Evolutionary conservation across 2,113 vertebrate genomes (phyloP).

Genomic region (Callorhinus ursinus): DNA sequence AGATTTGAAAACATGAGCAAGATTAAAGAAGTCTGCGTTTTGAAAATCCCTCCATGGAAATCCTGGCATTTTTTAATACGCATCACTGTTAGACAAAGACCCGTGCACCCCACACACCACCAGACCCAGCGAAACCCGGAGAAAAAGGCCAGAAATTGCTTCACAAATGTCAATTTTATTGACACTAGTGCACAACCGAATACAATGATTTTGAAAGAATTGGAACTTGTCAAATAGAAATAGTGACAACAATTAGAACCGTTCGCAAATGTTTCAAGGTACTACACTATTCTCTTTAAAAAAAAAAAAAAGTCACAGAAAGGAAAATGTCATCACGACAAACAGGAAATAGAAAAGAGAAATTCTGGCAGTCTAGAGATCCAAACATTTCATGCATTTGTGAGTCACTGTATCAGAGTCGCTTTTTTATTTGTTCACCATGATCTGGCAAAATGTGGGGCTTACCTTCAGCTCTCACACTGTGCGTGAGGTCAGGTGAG

Average conservation of each 20-base stretch:
- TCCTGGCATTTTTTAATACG: conserved; percentile 17
- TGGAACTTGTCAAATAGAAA: conserved; percentile 84
- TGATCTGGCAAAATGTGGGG: conserved; percentile 56
- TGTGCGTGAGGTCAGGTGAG: conserved; percentile 36
- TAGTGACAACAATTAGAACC: conserved; percentile 84
- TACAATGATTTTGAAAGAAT: conserved; percentile 89
- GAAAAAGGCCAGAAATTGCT: conserved; percentile 90
- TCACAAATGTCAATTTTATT: conserved; percentile 94
- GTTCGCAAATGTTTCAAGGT: conserved; percentile 79
- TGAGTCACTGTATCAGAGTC: conserved; percentile 74
- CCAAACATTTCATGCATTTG: conserved; percentile 77
- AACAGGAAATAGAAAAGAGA: conserved; percentile 82
- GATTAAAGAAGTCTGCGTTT: background rate
- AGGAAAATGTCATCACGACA: conserved; percentile 79
- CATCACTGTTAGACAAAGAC: conserved; percentile 75
- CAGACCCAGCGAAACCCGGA: conserved; percentile 83
- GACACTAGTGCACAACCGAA: conserved; percentile 92
- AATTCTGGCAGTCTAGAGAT: conserved; percentile 82
- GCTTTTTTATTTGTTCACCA: conserved; percentile 71
- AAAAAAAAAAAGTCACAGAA: conserved; percentile 82
- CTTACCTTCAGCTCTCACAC: conserved; percentile 60
- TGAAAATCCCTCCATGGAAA: background rate
- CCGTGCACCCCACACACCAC: conserved; percentile 81
- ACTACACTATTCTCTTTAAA: conserved; percentile 78
- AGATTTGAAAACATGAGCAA: conserved; percentile 30